Evolutionary conservation across 2,888 invertebrate species (phyloP).

Genomic region (Xiphydria camelus): DNA sequence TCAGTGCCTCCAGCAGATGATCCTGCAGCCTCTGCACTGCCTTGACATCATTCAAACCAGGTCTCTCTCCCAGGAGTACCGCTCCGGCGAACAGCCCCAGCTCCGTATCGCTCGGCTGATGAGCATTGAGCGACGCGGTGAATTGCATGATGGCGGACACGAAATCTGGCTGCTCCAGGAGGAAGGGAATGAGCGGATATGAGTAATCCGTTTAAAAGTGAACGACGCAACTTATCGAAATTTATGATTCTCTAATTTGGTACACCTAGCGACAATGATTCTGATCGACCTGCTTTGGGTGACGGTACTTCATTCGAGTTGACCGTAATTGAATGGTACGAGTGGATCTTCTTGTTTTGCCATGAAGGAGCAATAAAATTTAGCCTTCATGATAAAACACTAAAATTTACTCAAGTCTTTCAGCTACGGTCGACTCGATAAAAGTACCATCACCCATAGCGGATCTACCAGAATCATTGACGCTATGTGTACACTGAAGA

Average conservation of each 20-base stretch:
- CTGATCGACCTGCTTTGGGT: neutral
- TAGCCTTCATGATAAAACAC: too few relatives aligned
- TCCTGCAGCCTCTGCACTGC: slow-evolving; percentile 79
- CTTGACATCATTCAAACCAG: slow-evolving; percentile 79
- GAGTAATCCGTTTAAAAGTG: neutral
- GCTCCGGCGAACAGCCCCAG: slow-evolving; percentile 86
- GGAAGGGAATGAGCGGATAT: neutral
- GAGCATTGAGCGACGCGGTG: slow-evolving; percentile 72
- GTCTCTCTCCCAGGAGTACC: slow-evolving; percentile 80
- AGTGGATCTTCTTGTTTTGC: too few relatives aligned
- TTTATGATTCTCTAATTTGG: too few relatives aligned
- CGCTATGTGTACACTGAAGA: neutral
- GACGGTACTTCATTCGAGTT: too few relatives aligned
- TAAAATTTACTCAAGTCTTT: too few relatives aligned
- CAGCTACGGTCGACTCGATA: too few relatives aligned
- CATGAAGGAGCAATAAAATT: too few relatives aligned
- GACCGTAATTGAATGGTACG: too few relatives aligned
- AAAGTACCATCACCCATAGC: neutral
- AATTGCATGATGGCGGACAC: slow-evolving; percentile 81
- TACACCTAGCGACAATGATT: too few relatives aligned
- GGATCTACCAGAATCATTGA: neutral
- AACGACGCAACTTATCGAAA: too few relatives aligned
- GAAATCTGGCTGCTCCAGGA: slow-evolving; percentile 72
- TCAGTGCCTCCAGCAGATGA: slow-evolving; percentile 83
- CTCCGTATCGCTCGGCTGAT: slow-evolving; percentile 86